These are phyloP conservation scores for Phoeniculus purpureus DNA, from an alignment of 2,797 vertebrate species.

Conservation along the genomic window DNA sequence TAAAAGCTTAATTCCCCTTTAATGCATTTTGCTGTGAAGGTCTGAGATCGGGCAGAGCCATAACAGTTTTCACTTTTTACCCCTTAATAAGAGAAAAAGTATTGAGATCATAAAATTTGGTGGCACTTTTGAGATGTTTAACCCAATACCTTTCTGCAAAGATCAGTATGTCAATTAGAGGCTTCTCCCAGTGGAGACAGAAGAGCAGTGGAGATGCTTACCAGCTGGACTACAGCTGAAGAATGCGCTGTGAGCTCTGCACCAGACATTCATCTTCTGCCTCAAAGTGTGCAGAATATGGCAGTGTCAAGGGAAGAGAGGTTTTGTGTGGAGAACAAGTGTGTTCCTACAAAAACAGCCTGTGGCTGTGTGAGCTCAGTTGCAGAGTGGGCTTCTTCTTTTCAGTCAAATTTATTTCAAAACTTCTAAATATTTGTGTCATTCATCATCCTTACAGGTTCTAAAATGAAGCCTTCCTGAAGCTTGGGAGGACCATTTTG, in stretches of 20 bases:
- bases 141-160: conserved; percentile 52
- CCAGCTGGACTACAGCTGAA: conserved; percentile 77
- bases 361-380: background rate
- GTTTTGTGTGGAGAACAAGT: conserved; percentile 9
- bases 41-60: background rate
- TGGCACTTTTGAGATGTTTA: conserved; percentile 53
- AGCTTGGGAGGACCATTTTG: conserved; percentile 30
- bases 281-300: conserved; percentile 72
- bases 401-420: conserved; percentile 46
- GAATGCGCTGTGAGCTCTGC: conserved; percentile 67
- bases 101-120: conserved; percentile 46
- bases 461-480: conserved; percentile 35
- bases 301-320: conserved; percentile 58
- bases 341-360: conserved; percentile 26
- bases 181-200: conserved; percentile 20
- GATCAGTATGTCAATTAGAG: conserved; percentile 39
- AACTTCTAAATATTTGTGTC: conserved; percentile 60
- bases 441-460: conserved; percentile 61
- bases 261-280: conserved; percentile 64
- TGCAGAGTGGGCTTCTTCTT: background rate
- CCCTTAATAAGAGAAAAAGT: conserved; percentile 52
- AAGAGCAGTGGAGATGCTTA: conserved; percentile 55
- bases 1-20: background rate
- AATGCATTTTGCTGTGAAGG: background rate
- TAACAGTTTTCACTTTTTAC: background rate